A percentile compares a stretch with the other conserved stretches of the same genome.
Evolutionary conservation across 2,113 vertebrate species (phyloP).

Genomic region (Halichoerus grypus): DNA sequence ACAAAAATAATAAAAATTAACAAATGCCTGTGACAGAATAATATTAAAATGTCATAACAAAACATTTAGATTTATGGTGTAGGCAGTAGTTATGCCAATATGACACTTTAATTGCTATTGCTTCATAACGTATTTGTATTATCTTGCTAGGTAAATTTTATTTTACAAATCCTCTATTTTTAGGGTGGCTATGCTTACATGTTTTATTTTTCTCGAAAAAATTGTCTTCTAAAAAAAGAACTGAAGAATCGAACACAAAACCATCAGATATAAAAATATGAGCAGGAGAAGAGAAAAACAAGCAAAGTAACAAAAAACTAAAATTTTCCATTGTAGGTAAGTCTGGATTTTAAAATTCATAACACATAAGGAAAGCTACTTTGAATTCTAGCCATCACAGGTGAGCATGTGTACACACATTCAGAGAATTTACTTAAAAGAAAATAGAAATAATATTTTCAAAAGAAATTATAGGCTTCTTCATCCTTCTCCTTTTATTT

Average conservation of each 20-base stretch:
- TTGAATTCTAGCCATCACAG: not conserved
- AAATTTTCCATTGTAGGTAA: not conserved
- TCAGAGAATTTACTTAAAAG: not conserved
- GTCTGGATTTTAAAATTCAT: not conserved
- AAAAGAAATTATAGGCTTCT: not conserved
- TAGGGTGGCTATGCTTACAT: not conserved
- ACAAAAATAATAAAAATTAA: not conserved
- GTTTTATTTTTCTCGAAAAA: not conserved
- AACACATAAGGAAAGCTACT: not conserved
- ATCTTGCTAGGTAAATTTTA: not conserved
- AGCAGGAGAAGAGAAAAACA: not conserved
- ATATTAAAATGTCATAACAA: not conserved
- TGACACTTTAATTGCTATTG: not conserved
- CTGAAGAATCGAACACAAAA: not conserved
- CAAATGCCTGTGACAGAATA: not conserved
- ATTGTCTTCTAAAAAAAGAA: not conserved
- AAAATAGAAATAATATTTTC: not conserved
- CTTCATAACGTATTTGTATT: not conserved
- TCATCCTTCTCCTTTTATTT: not conserved
- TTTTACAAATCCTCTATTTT: not conserved
- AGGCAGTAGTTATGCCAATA: not conserved
- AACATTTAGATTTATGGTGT: not conserved
- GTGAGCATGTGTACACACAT: not conserved
- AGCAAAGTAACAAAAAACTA: not conserved
- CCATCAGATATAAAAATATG: not conserved